A percentile compares a stretch with the other conserved stretches of the same genome.
These are phyloP conservation scores for Apodemia zela DNA, from an alignment of 2,888 invertebrate species.

Conservation along the genomic window DNA sequence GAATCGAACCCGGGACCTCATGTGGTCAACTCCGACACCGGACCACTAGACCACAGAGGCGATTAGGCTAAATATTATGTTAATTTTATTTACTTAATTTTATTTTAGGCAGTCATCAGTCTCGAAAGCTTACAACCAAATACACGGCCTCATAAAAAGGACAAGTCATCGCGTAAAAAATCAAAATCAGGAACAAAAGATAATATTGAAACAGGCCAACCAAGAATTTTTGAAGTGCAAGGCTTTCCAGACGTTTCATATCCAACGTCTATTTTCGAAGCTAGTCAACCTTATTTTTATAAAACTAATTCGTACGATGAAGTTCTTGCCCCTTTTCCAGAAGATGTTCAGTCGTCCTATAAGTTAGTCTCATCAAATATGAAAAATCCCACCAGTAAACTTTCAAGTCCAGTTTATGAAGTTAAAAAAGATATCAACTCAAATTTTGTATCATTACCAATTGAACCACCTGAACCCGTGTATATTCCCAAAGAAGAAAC, in stretches of 20 bases:
- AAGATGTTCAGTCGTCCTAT: conserved; percentile 47
- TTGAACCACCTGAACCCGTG: neutral
- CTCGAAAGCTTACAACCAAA: neutral
- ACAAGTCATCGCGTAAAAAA: neutral
- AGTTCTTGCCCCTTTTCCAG: conserved; percentile 44
- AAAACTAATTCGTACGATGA: conserved; percentile 35
- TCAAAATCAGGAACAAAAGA: conserved; percentile 3
- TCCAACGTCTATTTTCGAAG: conserved; percentile 43
- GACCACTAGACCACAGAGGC: too few species aligned
- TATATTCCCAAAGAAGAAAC: neutral
- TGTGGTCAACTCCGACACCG: too few species aligned
- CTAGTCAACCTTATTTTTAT: conserved; percentile 51
- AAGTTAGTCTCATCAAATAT: conserved; percentile 29
- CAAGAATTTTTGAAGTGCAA: conserved; percentile 21
- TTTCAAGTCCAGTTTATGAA: conserved; percentile 13
- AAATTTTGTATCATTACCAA: neutral
- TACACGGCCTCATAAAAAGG: neutral
- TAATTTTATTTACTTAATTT: neutral
- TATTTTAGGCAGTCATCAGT: neutral
- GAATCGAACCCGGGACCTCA: too few species aligned
- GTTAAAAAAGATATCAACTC: conserved; percentile 1
- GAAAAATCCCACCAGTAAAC: conserved; percentile 12
- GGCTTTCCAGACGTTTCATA: conserved; percentile 37
- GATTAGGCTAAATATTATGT: too few species aligned
- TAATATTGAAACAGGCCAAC: neutral